Percentiles rank a stretch among this genome's conserved stretches.
phyloP scores from a whole-genome alignment of 2,888 invertebrate genomes.

The Oscheius sp. region DNA sequence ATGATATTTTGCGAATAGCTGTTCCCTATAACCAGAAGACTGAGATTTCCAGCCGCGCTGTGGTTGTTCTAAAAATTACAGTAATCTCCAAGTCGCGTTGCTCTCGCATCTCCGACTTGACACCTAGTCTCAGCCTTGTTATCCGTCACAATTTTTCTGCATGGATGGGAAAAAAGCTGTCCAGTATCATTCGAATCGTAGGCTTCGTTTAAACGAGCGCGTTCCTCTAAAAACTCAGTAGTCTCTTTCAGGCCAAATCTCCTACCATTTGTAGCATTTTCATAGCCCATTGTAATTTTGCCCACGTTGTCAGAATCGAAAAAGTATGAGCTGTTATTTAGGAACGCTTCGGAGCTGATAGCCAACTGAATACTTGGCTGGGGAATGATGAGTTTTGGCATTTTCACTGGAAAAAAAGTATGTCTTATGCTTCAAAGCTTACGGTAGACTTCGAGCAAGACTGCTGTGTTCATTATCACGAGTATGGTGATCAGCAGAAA shows the following conservation, averaged over 20 bases:
- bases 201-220: not conserved
- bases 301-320: constrained; percentile 4
- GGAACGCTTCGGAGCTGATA: not conserved
- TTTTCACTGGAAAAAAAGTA: too few species aligned
- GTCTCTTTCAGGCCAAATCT: not conserved
- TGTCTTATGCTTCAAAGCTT: too few species aligned
- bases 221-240: not conserved
- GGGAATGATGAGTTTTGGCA: too few species aligned
- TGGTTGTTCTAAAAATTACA: not conserved
- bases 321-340: not conserved
- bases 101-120: not conserved
- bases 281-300: constrained; percentile 22
- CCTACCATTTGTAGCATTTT: constrained; percentile 5
- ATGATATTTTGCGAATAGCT: constrained; percentile 12
- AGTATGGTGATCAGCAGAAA: too few species aligned
- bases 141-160: not conserved
- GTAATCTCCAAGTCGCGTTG: not conserved
- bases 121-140: not conserved
- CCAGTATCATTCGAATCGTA: constrained; percentile 2
- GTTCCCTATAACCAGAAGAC: constrained; percentile 23
- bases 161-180: constrained; percentile 8
- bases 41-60: not conserved
- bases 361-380: too few species aligned
- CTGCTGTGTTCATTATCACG: too few species aligned
- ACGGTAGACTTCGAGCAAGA: too few species aligned